phyloP scores from a whole-genome alignment of 1,140 invertebrate species.

The Paracyclopina nana region DNA sequence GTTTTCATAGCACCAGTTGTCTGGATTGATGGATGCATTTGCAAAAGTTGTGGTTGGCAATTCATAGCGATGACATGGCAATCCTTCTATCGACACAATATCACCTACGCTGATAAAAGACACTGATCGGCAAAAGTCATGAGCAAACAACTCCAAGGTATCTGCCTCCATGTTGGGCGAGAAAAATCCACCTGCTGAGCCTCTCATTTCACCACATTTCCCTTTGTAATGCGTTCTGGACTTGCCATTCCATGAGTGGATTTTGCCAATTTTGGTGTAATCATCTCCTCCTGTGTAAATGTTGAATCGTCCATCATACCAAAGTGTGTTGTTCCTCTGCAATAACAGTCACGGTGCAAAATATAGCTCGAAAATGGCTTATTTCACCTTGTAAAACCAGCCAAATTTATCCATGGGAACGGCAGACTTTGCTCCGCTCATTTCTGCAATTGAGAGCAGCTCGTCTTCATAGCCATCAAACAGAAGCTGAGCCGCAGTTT shows the following conservation, averaged over 20 bases:
- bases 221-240: background rate
- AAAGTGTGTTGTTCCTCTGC: background rate
- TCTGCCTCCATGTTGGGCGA: no score
- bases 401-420: background rate
- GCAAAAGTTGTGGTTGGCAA: background rate
- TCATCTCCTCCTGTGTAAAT: background rate
- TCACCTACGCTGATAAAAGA: no score
- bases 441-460: background rate
- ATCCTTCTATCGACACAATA: no score
- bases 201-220: background rate
- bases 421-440: background rate
- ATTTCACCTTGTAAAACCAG: background rate
- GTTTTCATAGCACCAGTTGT: background rate
- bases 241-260: background rate
- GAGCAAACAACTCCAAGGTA: no score
- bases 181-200: background rate
- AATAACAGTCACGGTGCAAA: background rate
- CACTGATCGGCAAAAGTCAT: no score
- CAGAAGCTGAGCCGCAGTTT: slow-evolving; percentile 4
- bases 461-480: slow-evolving; percentile 14
- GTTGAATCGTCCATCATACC: background rate
- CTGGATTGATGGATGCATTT: background rate
- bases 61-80: background rate
- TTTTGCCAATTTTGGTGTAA: background rate
- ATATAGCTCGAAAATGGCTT: background rate